A percentile compares a stretch with the other conserved stretches of the same genome.
phyloP scores from a whole-genome alignment of 23 tunicate genomes.

The Styela clava region DNA sequence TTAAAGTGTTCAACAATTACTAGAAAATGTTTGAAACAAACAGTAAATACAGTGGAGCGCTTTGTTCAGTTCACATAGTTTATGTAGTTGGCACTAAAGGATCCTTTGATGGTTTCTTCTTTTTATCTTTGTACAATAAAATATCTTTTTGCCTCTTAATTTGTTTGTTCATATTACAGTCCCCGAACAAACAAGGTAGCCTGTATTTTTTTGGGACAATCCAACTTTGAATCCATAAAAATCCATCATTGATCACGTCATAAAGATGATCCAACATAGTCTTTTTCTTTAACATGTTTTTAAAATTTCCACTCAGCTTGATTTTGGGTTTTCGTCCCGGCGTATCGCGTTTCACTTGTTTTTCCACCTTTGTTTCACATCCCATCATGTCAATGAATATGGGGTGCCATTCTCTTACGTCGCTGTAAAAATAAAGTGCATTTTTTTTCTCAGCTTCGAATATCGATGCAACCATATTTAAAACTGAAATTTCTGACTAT shows the following conservation, averaged over 20 bases:
- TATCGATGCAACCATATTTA: neutral
- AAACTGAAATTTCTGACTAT: no score
- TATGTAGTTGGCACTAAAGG: neutral
- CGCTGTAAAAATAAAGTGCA: neutral
- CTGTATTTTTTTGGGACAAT: slow-evolving; percentile 65
- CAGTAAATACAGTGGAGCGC: no score
- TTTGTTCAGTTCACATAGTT: no score
- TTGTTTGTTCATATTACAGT: slow-evolving; percentile 74
- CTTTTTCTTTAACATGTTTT: slow-evolving; percentile 36
- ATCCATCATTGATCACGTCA: slow-evolving; percentile 40
- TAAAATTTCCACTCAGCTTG: neutral
- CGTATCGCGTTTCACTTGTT: neutral
- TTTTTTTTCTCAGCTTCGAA: neutral
- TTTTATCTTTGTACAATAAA: slow-evolving; percentile 13
- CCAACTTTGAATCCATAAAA: slow-evolving; percentile 58
- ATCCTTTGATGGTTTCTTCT: neutral
- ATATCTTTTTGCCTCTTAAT: slow-evolving; percentile 59
- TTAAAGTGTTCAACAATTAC: no score
- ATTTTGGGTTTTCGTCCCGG: neutral
- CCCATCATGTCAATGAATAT: neutral
- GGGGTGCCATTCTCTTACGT: neutral
- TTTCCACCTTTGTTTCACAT: neutral
- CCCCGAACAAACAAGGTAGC: slow-evolving; percentile 77
- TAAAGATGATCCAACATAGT: slow-evolving; percentile 41
- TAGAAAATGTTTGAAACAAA: no score